phyloP scores from a whole-genome alignment of 2,113 vertebrate genomes.

The Psephotus haematonotus region DNA sequence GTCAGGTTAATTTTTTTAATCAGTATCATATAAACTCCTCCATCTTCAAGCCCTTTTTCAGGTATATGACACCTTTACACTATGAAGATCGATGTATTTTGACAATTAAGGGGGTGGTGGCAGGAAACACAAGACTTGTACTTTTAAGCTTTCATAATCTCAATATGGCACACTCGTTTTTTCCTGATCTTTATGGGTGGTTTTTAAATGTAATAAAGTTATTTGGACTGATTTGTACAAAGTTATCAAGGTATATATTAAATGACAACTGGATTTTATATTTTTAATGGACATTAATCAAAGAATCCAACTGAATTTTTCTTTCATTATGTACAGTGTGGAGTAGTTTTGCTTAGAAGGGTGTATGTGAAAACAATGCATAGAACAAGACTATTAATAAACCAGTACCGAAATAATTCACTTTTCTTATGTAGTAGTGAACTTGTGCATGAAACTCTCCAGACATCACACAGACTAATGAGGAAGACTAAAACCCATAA shows the following conservation, averaged over 20 bases:
- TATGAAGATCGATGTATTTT: not conserved
- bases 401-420: not conserved
- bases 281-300: conserved; percentile 35
- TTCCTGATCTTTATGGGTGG: conserved; percentile 22
- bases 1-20: not conserved
- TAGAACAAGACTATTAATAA: conserved; percentile 55
- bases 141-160: conserved; percentile 8
- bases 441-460: not conserved
- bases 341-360: not conserved
- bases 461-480: not conserved
- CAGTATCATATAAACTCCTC: not conserved
- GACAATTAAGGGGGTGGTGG: not conserved
- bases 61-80: conserved; percentile 61
- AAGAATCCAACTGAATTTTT: conserved; percentile 13
- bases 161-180: not conserved
- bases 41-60: conserved; percentile 67
- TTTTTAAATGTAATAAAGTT: conserved; percentile 46
- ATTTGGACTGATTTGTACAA: conserved; percentile 53
- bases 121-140: not conserved
- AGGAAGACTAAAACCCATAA: not conserved
- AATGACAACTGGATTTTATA: conserved; percentile 43
- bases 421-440: not conserved
- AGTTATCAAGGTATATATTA: not conserved
- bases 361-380: not conserved
- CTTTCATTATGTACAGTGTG: conserved; percentile 6